Evolutionary conservation across 2,797 vertebrate genomes (phyloP), one percentile per base, ranked within the genome.

Genomic region (Spinus pinus): DNA sequence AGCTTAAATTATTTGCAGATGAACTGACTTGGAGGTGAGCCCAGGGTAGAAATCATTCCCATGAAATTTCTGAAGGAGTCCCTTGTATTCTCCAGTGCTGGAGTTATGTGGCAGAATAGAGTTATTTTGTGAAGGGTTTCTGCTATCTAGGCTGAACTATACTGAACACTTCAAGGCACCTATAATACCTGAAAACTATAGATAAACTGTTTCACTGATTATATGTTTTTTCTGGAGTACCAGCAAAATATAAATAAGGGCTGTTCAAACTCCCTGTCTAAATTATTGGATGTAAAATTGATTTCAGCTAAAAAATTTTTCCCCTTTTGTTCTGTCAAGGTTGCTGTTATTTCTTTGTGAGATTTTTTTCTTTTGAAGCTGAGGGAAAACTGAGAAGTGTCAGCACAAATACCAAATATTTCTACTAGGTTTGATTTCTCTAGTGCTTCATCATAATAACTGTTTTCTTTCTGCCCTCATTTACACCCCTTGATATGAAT

Each of bases 151-250:
- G 44, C 57, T 80, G 81, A 96, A 96, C 75, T 94, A 73, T 50
- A 65, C 21, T 60, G 56, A 88, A 95, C 23, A 71, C 33, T 65
- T 57, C 37, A 93, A 94, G 66, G n/a, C 57, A 91, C 17, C 93
- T 70, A 53, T 33, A 91, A 50, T 82, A 93, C 44, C 79, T 97
- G 90, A 96, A 93, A 94, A 93, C 46, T n/a, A 60, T 4, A 96
- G 95, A 93, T 92, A 97, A 96, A 95, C 58, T 56, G 51, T 78
- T 96, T 95, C 80, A 57, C 66, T 97, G 96, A 91, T 93, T 78
- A 96, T 79, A 95, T 16, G 28, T 93, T 95, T 95, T 42, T 74
- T 91, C 37, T 65, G 82, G 56, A 67, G 37, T 57, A 86, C 47
- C 46, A 87, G 74, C 49, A 94, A 94, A 85, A 92, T 85, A 95